Evolutionary conservation across 2,888 invertebrate species (phyloP).

Genomic region (Falcaria lacertinaria): DNA sequence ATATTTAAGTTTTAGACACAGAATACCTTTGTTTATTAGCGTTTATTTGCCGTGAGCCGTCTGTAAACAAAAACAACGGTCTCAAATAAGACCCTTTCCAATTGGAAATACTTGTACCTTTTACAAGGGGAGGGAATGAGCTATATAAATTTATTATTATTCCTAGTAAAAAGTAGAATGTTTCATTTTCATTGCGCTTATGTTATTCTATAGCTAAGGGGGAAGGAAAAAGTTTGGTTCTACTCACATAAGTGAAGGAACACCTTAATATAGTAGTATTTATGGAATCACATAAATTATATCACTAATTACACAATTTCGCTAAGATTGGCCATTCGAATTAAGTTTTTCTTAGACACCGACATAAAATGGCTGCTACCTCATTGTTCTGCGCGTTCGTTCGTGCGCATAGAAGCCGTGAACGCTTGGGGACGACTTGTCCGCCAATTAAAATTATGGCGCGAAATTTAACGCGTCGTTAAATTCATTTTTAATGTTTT

Average conservation of each 20-base stretch:
- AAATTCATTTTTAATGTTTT: conserved; percentile 51
- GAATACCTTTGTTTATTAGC: conserved; percentile 45
- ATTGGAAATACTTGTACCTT: conserved; percentile 50
- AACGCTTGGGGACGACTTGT: conserved; percentile 79
- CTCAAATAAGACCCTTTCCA: conserved; percentile 37
- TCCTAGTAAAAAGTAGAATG: conserved; percentile 50
- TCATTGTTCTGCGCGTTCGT: conserved; percentile 81
- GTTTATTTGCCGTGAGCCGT: conserved; percentile 40
- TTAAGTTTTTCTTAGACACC: conserved; percentile 80
- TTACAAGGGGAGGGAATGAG: conserved; percentile 47
- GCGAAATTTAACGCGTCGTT: conserved; percentile 76
- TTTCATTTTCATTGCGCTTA: conserved; percentile 64
- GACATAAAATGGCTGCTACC: conserved; percentile 81
- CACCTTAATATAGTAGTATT: conserved; percentile 70
- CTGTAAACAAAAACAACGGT: conserved; percentile 52
- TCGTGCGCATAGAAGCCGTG: conserved; percentile 80
- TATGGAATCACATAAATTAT: conserved; percentile 78
- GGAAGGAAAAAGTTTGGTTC: conserved; percentile 53
- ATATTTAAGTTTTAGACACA: conserved; percentile 54
- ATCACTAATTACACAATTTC: conserved; percentile 79
- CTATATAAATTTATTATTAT: conserved; percentile 55
- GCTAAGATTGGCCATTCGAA: conserved; percentile 80
- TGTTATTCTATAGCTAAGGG: conserved; percentile 45
- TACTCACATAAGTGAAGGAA: conserved; percentile 75
- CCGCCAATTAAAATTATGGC: conserved; percentile 80